Conservation (phyloP, 2,113 vertebrate genomes). For the Pluvianellus socialis region DNA sequence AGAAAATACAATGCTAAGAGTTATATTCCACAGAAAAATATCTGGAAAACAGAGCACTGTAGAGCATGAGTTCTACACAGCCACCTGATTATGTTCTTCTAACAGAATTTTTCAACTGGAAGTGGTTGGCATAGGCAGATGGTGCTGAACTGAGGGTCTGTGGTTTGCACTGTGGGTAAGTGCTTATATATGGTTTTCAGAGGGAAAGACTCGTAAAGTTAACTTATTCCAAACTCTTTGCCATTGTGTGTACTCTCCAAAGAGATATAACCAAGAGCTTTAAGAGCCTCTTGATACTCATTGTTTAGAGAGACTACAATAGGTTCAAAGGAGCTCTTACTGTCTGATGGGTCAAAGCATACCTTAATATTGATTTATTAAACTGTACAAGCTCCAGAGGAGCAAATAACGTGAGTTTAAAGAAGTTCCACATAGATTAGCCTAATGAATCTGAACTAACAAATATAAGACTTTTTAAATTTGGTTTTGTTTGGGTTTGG, state of each 20-base stretch:
- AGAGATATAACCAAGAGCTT: neutral
- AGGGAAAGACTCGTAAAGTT: neutral
- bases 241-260: neutral
- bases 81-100: neutral
- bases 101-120: neutral
- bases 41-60: neutral
- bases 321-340: neutral
- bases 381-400: neutral
- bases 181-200: neutral
- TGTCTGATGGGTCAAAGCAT: neutral
- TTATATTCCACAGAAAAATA: neutral
- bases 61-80: neutral
- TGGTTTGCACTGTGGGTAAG: neutral
- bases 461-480: neutral
- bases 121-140: neutral
- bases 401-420: neutral
- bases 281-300: neutral
- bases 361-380: neutral
- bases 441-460: neutral
- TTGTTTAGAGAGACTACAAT: neutral
- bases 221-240: neutral
- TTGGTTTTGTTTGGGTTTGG: too few relatives aligned
- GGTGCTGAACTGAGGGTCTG: neutral
- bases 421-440: neutral
- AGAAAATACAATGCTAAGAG: neutral